A percentile compares a stretch with the other conserved stretches of the same genome.
These are phyloP conservation scores for Euspilapteryx auroguttella DNA, from an alignment of 2,888 invertebrate species.

Conservation along the genomic window DNA sequence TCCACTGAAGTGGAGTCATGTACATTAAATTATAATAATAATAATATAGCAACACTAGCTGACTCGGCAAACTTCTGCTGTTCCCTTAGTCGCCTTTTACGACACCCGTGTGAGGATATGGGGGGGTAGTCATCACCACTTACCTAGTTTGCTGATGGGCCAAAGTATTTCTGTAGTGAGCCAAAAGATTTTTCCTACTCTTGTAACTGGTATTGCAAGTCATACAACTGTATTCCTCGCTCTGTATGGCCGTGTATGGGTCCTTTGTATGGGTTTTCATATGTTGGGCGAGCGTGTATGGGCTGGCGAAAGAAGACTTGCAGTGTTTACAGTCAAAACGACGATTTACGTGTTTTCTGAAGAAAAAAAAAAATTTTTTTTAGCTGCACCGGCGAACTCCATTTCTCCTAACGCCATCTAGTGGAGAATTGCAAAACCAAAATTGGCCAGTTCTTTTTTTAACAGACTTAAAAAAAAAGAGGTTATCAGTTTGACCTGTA, in stretches of 20 bases:
- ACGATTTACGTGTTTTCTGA: conserved; percentile 32
- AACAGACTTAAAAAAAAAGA: no score
- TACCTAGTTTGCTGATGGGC: conserved; percentile 26
- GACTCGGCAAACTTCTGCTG: not conserved
- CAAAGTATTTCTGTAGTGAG: conserved; percentile 20
- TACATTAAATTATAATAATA: no score
- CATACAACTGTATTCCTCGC: no score
- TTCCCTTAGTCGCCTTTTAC: no score
- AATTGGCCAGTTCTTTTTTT: no score
- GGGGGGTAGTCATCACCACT: conserved; percentile 14
- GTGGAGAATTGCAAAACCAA: no score
- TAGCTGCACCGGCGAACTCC: no score
- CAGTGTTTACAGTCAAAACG: conserved; percentile 31
- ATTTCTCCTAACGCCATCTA: no score
- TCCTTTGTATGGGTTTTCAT: conserved; percentile 24
- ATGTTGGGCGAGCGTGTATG: conserved; percentile 30
- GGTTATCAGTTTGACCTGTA: no score
- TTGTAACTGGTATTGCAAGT: conserved; percentile 17
- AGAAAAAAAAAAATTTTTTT: no score
- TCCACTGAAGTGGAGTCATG: no score
- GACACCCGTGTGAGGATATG: no score
- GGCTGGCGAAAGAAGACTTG: conserved; percentile 22
- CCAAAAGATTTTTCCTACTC: conserved; percentile 20
- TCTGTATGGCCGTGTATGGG: not conserved
- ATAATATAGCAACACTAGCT: not conserved